Conservation (phyloP, 2,888 invertebrate species). For the Sinodicranocentrus sp. region DNA sequence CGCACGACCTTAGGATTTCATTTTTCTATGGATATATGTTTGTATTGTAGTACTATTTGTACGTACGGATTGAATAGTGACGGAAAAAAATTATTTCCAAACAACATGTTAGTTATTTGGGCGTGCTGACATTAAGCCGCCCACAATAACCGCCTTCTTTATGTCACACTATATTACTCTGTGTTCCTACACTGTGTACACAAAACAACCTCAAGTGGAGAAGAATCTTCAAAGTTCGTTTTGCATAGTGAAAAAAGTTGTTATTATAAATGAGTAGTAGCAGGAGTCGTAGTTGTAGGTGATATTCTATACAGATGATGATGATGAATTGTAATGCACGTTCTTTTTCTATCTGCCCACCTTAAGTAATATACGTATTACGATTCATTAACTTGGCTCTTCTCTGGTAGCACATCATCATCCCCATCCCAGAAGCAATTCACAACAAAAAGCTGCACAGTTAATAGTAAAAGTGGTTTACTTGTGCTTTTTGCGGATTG, state of each 20-base stretch:
- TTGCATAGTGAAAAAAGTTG: conserved; percentile 31
- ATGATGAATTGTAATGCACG: conserved; percentile 31
- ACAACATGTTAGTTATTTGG: conserved; percentile 66
- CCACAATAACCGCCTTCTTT: conserved; percentile 67
- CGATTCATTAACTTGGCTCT: neutral
- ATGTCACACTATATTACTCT: conserved; percentile 44
- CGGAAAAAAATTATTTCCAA: conserved; percentile 62
- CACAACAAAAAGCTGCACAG: conserved; percentile 12
- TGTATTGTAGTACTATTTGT: conserved; percentile 3
- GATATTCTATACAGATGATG: neutral
- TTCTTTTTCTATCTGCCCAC: conserved; percentile 8
- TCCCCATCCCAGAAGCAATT: neutral
- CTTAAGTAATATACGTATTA: conserved; percentile 28
- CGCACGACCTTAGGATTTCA: conserved; percentile 54
- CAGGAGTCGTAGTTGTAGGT: conserved; percentile 1
- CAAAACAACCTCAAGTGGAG: conserved; percentile 28
- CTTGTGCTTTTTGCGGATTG: conserved; percentile 38
- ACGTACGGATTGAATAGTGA: conserved; percentile 34
- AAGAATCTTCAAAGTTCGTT: conserved; percentile 58
- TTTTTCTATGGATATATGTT: conserved; percentile 45
- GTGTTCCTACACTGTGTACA: neutral
- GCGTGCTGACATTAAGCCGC: conserved; percentile 67
- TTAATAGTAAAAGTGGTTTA: conserved; percentile 10
- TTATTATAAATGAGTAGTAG: conserved; percentile 51
- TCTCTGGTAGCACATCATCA: conserved; percentile 5